Evolutionary conservation across 2,113 vertebrate genomes (phyloP).

Genomic region (Gracilinanus agilis): DNA sequence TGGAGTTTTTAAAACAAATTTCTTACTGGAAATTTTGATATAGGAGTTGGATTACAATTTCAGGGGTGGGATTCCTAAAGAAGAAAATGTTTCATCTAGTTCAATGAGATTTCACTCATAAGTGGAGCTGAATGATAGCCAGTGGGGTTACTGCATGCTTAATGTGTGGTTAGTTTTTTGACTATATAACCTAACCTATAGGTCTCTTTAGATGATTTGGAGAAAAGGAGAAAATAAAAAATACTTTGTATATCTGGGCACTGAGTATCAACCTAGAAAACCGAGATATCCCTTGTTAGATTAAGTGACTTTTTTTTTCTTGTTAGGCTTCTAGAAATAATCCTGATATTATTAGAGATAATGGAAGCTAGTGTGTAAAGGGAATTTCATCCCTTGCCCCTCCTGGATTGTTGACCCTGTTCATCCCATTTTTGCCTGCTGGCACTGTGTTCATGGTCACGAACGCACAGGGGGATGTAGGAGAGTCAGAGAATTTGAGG

Average conservation of each 20-base stretch:
- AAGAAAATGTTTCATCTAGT: constrained; percentile 38
- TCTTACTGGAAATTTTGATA: constrained; percentile 25
- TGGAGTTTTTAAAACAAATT: neutral
- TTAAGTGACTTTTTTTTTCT: constrained; percentile 22
- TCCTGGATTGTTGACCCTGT: too few species aligned
- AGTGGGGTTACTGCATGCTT: neutral
- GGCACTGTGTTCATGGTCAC: too few species aligned
- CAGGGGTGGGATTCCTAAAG: constrained; percentile 6
- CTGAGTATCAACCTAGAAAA: constrained; percentile 33
- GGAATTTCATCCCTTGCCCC: too few species aligned
- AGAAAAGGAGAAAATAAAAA: constrained; percentile 52
- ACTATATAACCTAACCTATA: constrained; percentile 10
- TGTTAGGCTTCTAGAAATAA: neutral
- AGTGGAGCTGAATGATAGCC: constrained; percentile 32
- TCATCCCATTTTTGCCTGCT: too few species aligned
- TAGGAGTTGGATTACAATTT: constrained; percentile 35
- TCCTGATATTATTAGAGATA: neutral
- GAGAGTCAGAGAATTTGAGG: too few species aligned
- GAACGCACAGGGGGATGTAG: too few species aligned
- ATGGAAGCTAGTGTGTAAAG: neutral
- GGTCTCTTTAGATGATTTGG: neutral
- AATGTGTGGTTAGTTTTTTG: constrained; percentile 10
- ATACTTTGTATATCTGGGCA: neutral
- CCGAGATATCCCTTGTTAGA: neutral
- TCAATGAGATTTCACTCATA: constrained; percentile 41